Evolutionary conservation across 2,888 invertebrate genomes (phyloP).

Genomic region (Phyto melanocephala): DNA sequence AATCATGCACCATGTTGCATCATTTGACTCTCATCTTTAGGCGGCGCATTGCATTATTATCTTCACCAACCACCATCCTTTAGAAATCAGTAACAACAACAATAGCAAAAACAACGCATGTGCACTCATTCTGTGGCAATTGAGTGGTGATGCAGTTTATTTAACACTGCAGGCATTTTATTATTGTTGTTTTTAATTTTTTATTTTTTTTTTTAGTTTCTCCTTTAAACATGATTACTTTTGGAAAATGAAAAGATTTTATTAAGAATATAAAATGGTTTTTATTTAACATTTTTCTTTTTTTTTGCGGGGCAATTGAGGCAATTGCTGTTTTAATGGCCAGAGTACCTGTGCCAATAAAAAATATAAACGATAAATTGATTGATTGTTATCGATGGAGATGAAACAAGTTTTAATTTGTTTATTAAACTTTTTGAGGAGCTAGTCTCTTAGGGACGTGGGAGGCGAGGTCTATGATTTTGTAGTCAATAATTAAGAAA

Average conservation of each 20-base stretch:
- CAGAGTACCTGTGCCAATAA: background rate
- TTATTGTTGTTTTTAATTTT: background rate
- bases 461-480: no score
- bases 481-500: slow-evolving; percentile 23
- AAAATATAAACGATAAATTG: slow-evolving; percentile 21
- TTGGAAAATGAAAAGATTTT: slow-evolving; percentile 24
- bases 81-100: background rate
- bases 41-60: slow-evolving; percentile 53
- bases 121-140: slow-evolving; percentile 3
- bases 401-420: slow-evolving; percentile 34
- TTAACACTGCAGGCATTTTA: slow-evolving; percentile 40
- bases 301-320: background rate
- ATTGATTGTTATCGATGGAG: slow-evolving; percentile 24
- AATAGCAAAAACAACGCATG: slow-evolving; percentile 2
- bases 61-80: slow-evolving; percentile 23
- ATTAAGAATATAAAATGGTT: slow-evolving; percentile 1
- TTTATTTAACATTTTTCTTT: background rate
- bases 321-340: background rate
- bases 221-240: slow-evolving; percentile 33
- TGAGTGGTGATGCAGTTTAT: slow-evolving; percentile 30
- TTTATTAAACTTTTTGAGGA: slow-evolving; percentile 14
- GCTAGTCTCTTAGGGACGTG: no score
- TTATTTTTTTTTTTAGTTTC: background rate
- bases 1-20: slow-evolving; percentile 37
- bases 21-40: slow-evolving; percentile 43